Evolutionary conservation across 1,140 invertebrate genomes (phyloP), one percentile per base, ranked within the genome.

Genomic region (Nephila pilipes): DNA sequence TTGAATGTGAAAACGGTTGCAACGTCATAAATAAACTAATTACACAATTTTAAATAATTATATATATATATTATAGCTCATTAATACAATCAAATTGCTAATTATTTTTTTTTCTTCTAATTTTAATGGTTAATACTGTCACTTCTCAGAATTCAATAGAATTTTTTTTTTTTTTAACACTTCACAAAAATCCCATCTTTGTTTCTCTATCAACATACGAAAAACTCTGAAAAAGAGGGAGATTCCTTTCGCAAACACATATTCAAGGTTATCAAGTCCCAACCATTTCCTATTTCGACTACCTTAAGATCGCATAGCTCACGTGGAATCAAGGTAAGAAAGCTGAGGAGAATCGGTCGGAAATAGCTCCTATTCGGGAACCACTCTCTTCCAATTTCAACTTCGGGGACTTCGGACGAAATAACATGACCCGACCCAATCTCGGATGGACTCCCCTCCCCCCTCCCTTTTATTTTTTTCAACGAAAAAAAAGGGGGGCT

Each of bases 371-470:
- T 83, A 83, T 83, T 83, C 79, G 8, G 36, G 16, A 83, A 83
- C 16, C 8, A 69, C 36, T 63, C 87, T 58, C 63, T n/a, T 69
- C 58, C 79, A 92, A 92, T 92, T 92, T 36, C 38, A 92, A 92
- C 80, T 92, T 92, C 38, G 46, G 90, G 80, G 90, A 93, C 91
- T 46, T 81, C 54, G 54, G 75, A 55, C 75, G 85, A 89, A 93
- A 93, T 93, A 93, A 93, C 57, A 85, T 55, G 83, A 57, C 83
- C 46, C 91, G 25, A 93, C 83, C 91, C 91, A 87, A 93, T 93
- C 91, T 93, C 63, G 75, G 46, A 46, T 46, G 46, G 91, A 58
- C 79, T 25, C 12, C 38, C 57, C 46, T 58, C 55, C 63, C 32
- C n/a, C 12, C 69, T 36, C 29, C 32, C 32, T 75, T 32, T 75